Conservation (phyloP, 2,888 invertebrate species). For the Elgonia sp. region DNA sequence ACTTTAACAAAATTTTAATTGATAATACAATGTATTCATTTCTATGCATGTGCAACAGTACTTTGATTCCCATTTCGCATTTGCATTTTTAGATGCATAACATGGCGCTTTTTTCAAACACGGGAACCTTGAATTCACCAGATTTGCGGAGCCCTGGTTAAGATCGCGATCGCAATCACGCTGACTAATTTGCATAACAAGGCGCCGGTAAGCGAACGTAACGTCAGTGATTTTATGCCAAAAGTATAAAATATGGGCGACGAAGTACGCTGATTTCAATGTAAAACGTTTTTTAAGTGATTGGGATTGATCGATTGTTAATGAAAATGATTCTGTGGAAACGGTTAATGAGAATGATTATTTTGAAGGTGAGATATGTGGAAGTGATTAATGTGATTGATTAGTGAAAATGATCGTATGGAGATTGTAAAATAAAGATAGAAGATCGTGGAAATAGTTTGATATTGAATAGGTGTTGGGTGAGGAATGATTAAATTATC, state of each 20-base stretch:
- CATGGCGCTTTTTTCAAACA: conserved; percentile 77
- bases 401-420: too few relatives aligned
- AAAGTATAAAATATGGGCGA: not conserved
- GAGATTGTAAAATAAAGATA: too few relatives aligned
- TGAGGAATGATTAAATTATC: too few relatives aligned
- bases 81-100: conserved; percentile 77
- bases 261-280: too few relatives aligned
- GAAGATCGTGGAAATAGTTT: not conserved
- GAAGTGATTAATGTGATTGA: too few relatives aligned
- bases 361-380: too few relatives aligned
- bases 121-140: conserved; percentile 81
- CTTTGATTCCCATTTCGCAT: conserved; percentile 65
- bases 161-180: conserved; percentile 71
- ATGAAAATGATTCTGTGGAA: too few relatives aligned
- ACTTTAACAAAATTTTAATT: too few relatives aligned
- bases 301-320: too few relatives aligned
- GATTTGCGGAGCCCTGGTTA: conserved; percentile 79
- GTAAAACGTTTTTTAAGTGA: too few relatives aligned
- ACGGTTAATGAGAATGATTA: not conserved
- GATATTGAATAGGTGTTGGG: not conserved
- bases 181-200: conserved; percentile 63
- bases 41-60: too few relatives aligned
- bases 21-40: too few relatives aligned
- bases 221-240: conserved; percentile 10
- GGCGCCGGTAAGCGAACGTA: conserved; percentile 17